A percentile compares a stretch with the other conserved stretches of the same genome.
Conservation (phyloP, 1,140 invertebrate genomes). For the Halesus radiatus region DNA sequence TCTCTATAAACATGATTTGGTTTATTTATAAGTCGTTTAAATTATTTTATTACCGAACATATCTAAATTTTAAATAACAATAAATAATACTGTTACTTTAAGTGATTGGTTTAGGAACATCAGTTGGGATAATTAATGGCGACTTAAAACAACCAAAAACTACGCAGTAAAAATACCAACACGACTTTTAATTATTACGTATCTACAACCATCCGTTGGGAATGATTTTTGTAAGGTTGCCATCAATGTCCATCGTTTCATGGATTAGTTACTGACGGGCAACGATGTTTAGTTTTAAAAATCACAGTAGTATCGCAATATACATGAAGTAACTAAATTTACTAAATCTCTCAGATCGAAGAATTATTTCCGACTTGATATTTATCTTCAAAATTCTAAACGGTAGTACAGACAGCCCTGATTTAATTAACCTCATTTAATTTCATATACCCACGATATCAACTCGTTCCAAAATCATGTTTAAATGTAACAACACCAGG, state of each 20-base stretch:
- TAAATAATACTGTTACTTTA: slow-evolving; percentile 26
- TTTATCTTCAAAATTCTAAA: too few species aligned
- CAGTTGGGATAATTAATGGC: slow-evolving; percentile 27
- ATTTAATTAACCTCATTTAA: too few species aligned
- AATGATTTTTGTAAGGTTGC: background rate
- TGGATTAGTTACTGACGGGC: background rate
- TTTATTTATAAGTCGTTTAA: too few species aligned
- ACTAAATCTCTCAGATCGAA: too few species aligned
- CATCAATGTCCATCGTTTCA: background rate
- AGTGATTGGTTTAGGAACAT: slow-evolving; percentile 24
- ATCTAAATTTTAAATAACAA: background rate
- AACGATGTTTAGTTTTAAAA: background rate
- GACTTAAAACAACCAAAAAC: slow-evolving; percentile 5
- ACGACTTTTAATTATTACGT: slow-evolving; percentile 18
- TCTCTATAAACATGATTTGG: too few species aligned
- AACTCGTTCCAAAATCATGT: too few species aligned
- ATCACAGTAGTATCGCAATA: background rate
- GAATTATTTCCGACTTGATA: too few species aligned
- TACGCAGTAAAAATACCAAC: slow-evolving; percentile 33
- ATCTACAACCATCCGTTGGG: slow-evolving; percentile 27
- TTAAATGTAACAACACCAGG: too few species aligned
- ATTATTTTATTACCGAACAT: too few species aligned
- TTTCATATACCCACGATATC: too few species aligned
- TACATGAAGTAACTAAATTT: too few species aligned
- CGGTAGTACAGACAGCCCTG: too few species aligned